phyloP scores from a whole-genome alignment of 2,797 vertebrate species.

The Sternarchorhynchus goeldii region DNA sequence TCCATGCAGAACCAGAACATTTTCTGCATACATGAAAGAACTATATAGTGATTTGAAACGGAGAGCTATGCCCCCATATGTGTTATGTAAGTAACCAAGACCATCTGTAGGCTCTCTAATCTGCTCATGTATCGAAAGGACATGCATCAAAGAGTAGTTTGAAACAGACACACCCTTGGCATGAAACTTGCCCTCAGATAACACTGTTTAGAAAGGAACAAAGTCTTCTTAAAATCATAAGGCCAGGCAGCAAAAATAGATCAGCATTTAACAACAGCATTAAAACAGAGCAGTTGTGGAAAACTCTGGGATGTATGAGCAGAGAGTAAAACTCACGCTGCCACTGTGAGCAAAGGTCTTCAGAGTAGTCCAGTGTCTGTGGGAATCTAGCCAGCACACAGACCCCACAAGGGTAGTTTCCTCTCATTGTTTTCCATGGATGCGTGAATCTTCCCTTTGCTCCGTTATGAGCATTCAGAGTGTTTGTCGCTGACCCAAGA shows the following conservation, averaged over 20 bases:
- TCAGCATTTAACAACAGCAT: neutral
- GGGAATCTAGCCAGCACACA: constrained; percentile 49
- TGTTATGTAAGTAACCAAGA: neutral
- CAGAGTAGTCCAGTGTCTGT: constrained; percentile 40
- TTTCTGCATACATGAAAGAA: too few relatives aligned
- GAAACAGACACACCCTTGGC: neutral
- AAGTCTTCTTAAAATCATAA: neutral
- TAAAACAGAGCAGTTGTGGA: neutral
- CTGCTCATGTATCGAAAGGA: neutral
- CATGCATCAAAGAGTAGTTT: constrained; percentile 1
- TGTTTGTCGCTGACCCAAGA: constrained; percentile 34
- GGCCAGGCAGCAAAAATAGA: neutral
- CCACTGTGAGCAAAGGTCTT: constrained; percentile 1
- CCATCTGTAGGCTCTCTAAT: constrained; percentile 3
- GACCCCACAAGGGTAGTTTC: constrained; percentile 68
- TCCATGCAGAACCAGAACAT: too few relatives aligned
- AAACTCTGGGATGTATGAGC: neutral
- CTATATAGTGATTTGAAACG: too few relatives aligned
- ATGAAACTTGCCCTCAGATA: neutral
- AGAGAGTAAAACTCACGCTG: neutral
- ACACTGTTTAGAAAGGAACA: neutral
- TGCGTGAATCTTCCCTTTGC: neutral
- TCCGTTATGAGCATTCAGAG: constrained; percentile 32
- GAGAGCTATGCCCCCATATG: neutral
- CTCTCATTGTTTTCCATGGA: constrained; percentile 72